Evolutionary conservation across 2,113 vertebrate species (phyloP).

Genomic region (Rhodinocichla rosea): DNA sequence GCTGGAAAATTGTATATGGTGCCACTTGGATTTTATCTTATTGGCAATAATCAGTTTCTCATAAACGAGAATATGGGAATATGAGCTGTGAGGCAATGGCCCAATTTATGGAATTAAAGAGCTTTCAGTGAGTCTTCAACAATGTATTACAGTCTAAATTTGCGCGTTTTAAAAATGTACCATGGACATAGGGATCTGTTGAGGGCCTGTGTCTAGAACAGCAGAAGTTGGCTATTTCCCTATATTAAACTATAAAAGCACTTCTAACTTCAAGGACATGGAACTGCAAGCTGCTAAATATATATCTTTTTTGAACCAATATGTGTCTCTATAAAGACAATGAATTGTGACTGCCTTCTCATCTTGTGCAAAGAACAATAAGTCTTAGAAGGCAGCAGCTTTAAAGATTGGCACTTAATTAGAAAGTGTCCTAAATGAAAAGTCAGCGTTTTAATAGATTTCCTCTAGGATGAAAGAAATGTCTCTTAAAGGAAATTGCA

Average conservation of each 20-base stretch:
- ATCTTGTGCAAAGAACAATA: slow-evolving; percentile 2
- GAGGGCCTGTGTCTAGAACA: neutral
- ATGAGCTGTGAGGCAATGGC: neutral
- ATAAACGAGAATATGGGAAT: neutral
- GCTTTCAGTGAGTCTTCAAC: neutral
- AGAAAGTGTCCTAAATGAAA: slow-evolving; percentile 12
- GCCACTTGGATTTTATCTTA: neutral
- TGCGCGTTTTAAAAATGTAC: neutral
- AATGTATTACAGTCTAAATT: neutral
- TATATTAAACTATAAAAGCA: neutral
- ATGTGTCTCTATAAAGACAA: neutral
- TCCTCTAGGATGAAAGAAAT: neutral
- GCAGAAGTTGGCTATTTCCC: neutral
- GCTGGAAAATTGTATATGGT: neutral
- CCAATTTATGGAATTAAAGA: neutral
- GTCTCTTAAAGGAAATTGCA: neutral
- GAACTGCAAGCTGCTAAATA: neutral
- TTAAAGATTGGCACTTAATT: slow-evolving; percentile 46
- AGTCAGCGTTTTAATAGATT: neutral
- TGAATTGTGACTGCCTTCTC: slow-evolving; percentile 9
- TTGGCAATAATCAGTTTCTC: neutral
- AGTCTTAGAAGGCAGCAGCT: neutral
- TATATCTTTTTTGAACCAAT: neutral
- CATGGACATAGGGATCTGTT: neutral
- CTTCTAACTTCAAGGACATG: neutral